Evolutionary conservation across 2,888 invertebrate species (phyloP), one percentile per base, ranked within the genome.

Genomic region (Aricia artaxerxes): DNA sequence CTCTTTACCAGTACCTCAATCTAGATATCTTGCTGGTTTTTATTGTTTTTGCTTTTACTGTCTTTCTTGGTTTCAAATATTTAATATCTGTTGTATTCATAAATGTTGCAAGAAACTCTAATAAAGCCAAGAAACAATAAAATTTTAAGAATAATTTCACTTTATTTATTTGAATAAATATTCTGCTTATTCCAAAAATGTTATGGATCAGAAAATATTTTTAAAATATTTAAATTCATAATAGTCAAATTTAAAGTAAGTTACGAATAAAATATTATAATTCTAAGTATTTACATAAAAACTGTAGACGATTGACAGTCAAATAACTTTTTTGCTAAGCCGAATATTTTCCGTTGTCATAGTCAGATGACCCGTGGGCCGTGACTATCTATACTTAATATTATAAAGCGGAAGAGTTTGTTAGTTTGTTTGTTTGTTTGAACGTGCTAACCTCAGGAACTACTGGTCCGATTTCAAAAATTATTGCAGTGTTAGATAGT

Each of bases 1-100:
- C 92, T 0, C 85, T 89, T 60, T 92, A 91, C 81, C 88, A 92
- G 82, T 90, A 91, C 80, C 84, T 88, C 35, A 85, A 91, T 35
- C 81, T 92, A 13, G 81, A 82, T 76, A 13, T 78, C 35, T 35
- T 78, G 38, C 53, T 78, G 1, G 13, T 24, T 31, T 72, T 60
- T 44, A 60, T 44, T 4, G 69, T 6, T 77, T 78, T 69, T 24
- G 6, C 73, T 44, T 1, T 73, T 44, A n/a, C 9, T 44, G 24
- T 40, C 44, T 24, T 0, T 4, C 13, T 44, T 73, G 44, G 40
- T 73, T 40, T 24, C 0, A 73, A 73, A n/a, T 73, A 3, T 73
- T 44, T 73, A n/a, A 73, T 73, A 73, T 44, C n/a, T 24, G 6
- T 44, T 24, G 7, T 73, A 73, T 73, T 44, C 73, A 9, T 7